Evolutionary conservation across 2,797 vertebrate species (phyloP), one percentile per base, ranked within the genome.

Genomic region (Myripristis murdjan): DNA sequence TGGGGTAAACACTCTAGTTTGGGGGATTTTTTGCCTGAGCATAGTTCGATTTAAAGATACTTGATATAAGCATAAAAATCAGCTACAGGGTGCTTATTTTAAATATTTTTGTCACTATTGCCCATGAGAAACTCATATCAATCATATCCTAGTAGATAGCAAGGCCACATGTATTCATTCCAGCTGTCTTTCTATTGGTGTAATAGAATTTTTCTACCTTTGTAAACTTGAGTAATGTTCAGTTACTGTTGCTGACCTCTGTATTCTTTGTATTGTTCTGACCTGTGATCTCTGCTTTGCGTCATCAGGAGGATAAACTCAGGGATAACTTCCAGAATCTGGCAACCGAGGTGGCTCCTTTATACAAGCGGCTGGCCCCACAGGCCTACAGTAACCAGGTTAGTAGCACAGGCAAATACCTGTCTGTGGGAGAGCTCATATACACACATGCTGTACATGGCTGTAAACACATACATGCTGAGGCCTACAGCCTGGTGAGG

Each of bases 381-480:
- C 95, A 99, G 89, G 97, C 97, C 69, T 99, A 97, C 92, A 96
- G 94, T 77, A 99, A 99, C 92, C 98, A 99, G 96, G 98, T 99
- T 87, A 80, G 70, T 87, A 66, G 1, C 1, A 15, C 26, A 70
- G n/a, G 2, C 7, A 71, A 28, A 49, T 37, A 22, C 3, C 3
- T 11, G 20, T 11, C 7, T 18, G 4, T 20, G 20, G 46, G 22
- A 23, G 23, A 20, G 33, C 28, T 31, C 28, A n/a, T 18, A 37
- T 37, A 11, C 37, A 11, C 35, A 10, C 35, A 37, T 11, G 37
- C 35, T 37, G 41, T 43, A 37, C 23, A 46, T 37, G 22, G 46
- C 24, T 6, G 37, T 33, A 39, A 28, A 24, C 47, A 41, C 39
- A 31, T 56, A 43, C 55, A 60, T 46, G 59, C 44, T 49, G 51